Conservation (phyloP, 1,140 invertebrate species). For the Zaprionus davidi region DNA sequence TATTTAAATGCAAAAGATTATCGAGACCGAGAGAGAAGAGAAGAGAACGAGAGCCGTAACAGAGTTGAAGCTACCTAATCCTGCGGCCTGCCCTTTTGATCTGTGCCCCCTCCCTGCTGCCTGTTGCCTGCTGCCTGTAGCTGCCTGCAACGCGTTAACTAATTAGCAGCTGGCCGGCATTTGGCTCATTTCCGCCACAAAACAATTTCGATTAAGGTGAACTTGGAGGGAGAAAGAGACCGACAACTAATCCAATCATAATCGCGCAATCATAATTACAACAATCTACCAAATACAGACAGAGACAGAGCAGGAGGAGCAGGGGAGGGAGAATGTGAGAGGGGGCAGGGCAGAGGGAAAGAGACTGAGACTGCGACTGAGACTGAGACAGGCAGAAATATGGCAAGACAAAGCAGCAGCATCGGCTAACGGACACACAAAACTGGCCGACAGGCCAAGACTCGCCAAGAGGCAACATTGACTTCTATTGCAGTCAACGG, state of each 20-base stretch:
- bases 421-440: slow-evolving; percentile 45
- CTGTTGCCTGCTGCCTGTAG: slow-evolving; percentile 25
- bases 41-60: slow-evolving; percentile 6
- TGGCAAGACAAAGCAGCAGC: slow-evolving; percentile 1
- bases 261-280: slow-evolving; percentile 80
- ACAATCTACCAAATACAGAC: slow-evolving; percentile 61
- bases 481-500: slow-evolving; percentile 41
- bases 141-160: slow-evolving; percentile 59
- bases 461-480: slow-evolving; percentile 26
- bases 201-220: slow-evolving; percentile 72
- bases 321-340: background rate
- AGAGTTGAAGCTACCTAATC: slow-evolving; percentile 52
- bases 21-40: slow-evolving; percentile 20
- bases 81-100: slow-evolving; percentile 57
- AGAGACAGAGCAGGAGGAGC: slow-evolving; percentile 1
- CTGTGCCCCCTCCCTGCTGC: slow-evolving; percentile 17
- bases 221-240: slow-evolving; percentile 49
- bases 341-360: background rate
- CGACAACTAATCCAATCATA: slow-evolving; percentile 80
- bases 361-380: slow-evolving; percentile 9
- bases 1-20: slow-evolving; percentile 81
- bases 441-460: slow-evolving; percentile 8
- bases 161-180: slow-evolving; percentile 66
- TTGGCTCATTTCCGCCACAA: slow-evolving; percentile 61
- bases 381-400: slow-evolving; percentile 9